Conservation (phyloP, 2,888 invertebrate genomes). For the Thera obeliscata region DNA sequence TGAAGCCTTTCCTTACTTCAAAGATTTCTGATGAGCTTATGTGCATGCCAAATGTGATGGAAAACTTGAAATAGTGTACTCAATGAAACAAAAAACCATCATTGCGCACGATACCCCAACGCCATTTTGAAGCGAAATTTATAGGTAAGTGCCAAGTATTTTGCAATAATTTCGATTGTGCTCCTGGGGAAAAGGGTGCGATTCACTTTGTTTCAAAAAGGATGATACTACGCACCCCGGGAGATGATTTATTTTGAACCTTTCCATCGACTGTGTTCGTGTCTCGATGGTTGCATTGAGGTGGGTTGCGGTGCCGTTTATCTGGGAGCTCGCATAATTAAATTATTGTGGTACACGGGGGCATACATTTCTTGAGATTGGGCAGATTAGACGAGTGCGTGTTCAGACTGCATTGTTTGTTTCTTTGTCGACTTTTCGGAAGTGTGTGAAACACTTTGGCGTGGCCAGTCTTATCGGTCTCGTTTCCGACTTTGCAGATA, state of each 20-base stretch:
- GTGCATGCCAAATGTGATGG: conserved; percentile 70
- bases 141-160: conserved; percentile 85
- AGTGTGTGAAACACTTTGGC: conserved; percentile 51
- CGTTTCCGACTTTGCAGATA: conserved; percentile 83
- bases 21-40: conserved; percentile 64
- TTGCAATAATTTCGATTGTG: conserved; percentile 78
- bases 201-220: conserved; percentile 55
- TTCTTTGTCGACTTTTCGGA: conserved; percentile 11
- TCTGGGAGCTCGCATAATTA: conserved; percentile 72
- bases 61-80: conserved; percentile 69
- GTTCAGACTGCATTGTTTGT: not conserved
- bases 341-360: conserved; percentile 55
- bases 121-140: conserved; percentile 86
- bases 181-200: conserved; percentile 56
- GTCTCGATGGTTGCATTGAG: conserved; percentile 66
- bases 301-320: conserved; percentile 73
- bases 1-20: conserved; percentile 57
- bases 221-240: conserved; percentile 53
- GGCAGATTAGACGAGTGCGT: conserved; percentile 17
- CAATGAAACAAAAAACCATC: conserved; percentile 83
- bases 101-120: conserved; percentile 84
- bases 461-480: conserved; percentile 74
- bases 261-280: conserved; percentile 24
- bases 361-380: conserved; percentile 19
- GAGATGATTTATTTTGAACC: conserved; percentile 49